Percentiles rank a stretch among this genome's conserved stretches.
Evolutionary conservation across 2,797 vertebrate genomes (phyloP).

Genomic region (Anableps anableps): DNA sequence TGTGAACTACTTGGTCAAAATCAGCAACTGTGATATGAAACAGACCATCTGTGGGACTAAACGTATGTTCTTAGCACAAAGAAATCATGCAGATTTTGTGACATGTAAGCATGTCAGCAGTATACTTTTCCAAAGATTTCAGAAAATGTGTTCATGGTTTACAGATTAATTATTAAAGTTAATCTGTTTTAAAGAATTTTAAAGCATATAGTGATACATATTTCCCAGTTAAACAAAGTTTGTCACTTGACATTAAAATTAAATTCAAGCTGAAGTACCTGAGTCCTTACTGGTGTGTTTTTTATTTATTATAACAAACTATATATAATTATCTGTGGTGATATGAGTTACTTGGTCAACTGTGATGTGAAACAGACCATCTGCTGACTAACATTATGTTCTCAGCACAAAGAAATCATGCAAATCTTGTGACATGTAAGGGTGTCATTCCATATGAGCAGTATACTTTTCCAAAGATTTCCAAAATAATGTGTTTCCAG

Average conservation of each 20-base stretch:
- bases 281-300: not conserved
- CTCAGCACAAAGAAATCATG: not conserved
- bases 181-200: not conserved
- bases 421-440: not conserved
- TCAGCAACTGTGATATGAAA: conserved; percentile 6
- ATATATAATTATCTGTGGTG: not conserved
- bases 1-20: not conserved
- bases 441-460: not conserved
- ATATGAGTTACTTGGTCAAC: not conserved
- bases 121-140: not conserved
- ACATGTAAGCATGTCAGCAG: not conserved
- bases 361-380: conserved; percentile 13
- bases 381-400: conserved; percentile 1
- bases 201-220: not conserved
- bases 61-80: not conserved
- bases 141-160: no score
- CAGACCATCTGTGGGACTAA: conserved; percentile 5
- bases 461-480: not conserved
- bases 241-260: no score
- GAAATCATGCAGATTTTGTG: not conserved
- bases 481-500: not conserved
- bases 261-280: not conserved
- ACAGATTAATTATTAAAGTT: not conserved
- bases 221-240: no score
- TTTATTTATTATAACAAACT: not conserved